Base-by-base conservation (phyloP, 2,888 invertebrate genomes). In the Tenthredo mesomela region DNA sequence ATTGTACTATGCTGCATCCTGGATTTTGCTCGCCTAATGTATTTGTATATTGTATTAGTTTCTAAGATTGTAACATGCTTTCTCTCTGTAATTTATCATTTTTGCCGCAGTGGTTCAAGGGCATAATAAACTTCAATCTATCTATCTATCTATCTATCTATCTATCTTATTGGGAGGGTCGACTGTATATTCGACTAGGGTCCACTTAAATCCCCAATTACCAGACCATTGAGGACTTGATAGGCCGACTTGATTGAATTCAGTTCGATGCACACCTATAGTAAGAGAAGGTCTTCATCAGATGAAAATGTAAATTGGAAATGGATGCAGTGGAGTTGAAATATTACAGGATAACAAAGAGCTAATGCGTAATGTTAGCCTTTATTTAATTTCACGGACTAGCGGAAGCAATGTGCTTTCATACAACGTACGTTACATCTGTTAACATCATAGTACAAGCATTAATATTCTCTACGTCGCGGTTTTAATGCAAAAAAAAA, bases 361-460 rank as follows among this genome's bases (percentile, higher is more conserved):
- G 12, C 18, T 12, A 82, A 65, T 82, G 82, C 47, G 82, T 80
- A 80, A 67, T 86, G 86, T 88, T 90, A 89, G 88, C 89, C 86
- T 90, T 90, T 91, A 89, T 91, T 91, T 88, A 90, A 90, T 86
- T 88, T 88, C 89, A 90, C 88, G 90, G 92, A 92, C 92, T 92
- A 92, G 92, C 92, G 90, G 90, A 92, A 92, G 92, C 92, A 88
- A 91, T 89, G 92, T 90, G 91, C 90, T 92, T 89, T 82, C 91
- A 90, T 92, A 91, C 91, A 92, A 92, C 90, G 88, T 89, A 92
- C 67, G 82, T 84, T 86, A 88, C 86, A 87, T 87, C 84, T 86
- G 84, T 83, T 87, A 73, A 71, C 85, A 86, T 87, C 84, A 82
- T 67, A 82, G 58, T 82, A 82, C 25, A 82, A 82, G 82, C 82